Evolutionary conservation across 1,140 invertebrate species (phyloP), one percentile per base, ranked within the genome.

Genomic region (Drosophila fuyamai): DNA sequence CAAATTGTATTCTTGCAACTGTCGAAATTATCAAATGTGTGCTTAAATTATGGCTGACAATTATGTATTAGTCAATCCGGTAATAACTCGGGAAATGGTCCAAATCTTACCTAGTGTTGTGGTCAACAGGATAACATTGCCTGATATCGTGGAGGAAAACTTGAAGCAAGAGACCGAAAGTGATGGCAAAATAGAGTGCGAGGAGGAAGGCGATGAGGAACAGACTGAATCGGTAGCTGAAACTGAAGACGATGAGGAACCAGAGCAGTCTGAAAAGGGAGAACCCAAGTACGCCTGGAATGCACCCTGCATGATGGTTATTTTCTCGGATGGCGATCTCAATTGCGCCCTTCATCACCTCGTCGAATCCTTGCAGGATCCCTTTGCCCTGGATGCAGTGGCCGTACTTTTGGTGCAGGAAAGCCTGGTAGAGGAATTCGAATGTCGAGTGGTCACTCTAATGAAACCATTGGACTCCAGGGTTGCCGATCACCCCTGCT

Each of bases 391-490:
- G 44, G 48, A 79, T 10, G 67, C 74, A 0, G 76, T 92, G 5
- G 73, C 76, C 7, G 79, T 79, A 2, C 46, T 91, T 2, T n/a
- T 90, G 4, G 76, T 92, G 0, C 85, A 91, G 50, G 91, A 92
- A 53, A 75, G 71, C 6, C 35, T 79, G 0, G 18, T 63, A 0
- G 43, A 70, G 0, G 12, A 57, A 38, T 57, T 92, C 9, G 29
- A 66, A 1, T 48, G 47, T 0, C 73, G 68, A 5, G 35, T 91
- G 6, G 12, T 41, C 3, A 32, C 47, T 0, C 43, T 35, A 1
- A 32, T 91, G 6, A 29, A 62, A n/a, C 74, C 40, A 4, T 46
- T 88, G 1, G 72, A 90, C 36, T 5, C 61, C 14, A 29, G 32
- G 41, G 38, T 76, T 18, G 55, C 79, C 47, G 51, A 50, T 36